Conservation (phyloP, 2,888 invertebrate species). For the Onchidella celtica region DNA sequence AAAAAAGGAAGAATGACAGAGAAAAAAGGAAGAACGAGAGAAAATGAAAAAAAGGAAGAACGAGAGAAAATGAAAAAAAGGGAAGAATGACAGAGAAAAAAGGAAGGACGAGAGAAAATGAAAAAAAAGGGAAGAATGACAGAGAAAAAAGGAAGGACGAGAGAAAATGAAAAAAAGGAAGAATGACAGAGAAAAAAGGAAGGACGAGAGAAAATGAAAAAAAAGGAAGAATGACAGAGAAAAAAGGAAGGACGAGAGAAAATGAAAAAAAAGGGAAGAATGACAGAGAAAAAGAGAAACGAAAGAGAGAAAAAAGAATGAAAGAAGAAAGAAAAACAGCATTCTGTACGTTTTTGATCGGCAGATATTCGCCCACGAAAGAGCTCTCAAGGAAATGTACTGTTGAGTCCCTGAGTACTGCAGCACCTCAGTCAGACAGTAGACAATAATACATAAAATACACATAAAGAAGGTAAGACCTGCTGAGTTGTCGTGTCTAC, state of each 20-base stretch:
- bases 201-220: conserved; percentile 11
- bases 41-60: neutral
- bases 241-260: neutral
- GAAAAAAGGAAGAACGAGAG: neutral
- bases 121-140: neutral
- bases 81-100: neutral
- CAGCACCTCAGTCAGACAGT: too few species aligned
- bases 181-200: neutral
- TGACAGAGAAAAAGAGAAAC: neutral
- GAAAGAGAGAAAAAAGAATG: conserved; percentile 29
- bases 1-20: neutral
- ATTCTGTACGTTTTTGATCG: too few species aligned
- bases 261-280: neutral
- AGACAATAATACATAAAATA: too few species aligned
- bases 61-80: neutral
- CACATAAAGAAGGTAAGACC: too few species aligned
- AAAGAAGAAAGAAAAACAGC: conserved; percentile 24
- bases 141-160: neutral
- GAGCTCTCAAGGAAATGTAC: too few species aligned
- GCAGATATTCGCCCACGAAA: too few species aligned
- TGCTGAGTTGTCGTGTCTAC: too few species aligned
- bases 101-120: neutral
- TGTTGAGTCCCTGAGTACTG: too few species aligned
- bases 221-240: conserved; percentile 10
- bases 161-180: neutral